Evolutionary conservation across 1,140 invertebrate species (phyloP).

Genomic region (Calosoma granatense): DNA sequence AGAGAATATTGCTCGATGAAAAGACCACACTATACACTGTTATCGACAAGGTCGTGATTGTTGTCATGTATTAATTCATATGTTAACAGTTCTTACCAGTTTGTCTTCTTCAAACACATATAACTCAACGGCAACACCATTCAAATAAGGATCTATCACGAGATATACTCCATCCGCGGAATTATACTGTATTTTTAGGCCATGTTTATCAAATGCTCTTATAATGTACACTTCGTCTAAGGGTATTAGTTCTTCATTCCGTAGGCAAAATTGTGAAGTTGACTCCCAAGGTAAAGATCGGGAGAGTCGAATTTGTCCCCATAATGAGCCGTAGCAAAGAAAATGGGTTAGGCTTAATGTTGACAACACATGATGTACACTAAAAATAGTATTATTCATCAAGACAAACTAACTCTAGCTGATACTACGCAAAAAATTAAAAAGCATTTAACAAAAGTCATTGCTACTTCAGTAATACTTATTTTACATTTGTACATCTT

Average conservation of each 20-base stretch:
- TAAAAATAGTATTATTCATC: too few relatives aligned
- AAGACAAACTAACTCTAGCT: too few relatives aligned
- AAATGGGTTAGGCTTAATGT: constrained; percentile 9
- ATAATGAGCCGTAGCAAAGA: constrained; percentile 9
- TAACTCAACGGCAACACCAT: background rate
- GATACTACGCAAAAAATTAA: too few relatives aligned
- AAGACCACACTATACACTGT: too few relatives aligned
- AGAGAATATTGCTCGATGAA: background rate
- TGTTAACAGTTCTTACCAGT: too few relatives aligned
- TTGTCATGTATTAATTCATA: too few relatives aligned
- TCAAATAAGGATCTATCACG: background rate
- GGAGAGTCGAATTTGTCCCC: constrained; percentile 11
- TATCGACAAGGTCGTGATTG: too few relatives aligned
- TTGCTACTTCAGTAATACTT: too few relatives aligned
- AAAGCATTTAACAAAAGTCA: too few relatives aligned
- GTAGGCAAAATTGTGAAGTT: background rate
- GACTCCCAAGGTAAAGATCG: constrained; percentile 4
- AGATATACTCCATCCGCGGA: constrained; percentile 7
- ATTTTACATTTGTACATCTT: background rate
- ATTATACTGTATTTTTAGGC: constrained; percentile 4
- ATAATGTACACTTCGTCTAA: constrained; percentile 6
- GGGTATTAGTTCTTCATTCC: constrained; percentile 10
- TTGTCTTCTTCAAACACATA: constrained; percentile 10
- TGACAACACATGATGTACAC: constrained; percentile 1
- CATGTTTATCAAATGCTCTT: constrained; percentile 1